Conservation (phyloP, 2,888 invertebrate genomes). For the Pristionchus fissidentatus region DNA sequence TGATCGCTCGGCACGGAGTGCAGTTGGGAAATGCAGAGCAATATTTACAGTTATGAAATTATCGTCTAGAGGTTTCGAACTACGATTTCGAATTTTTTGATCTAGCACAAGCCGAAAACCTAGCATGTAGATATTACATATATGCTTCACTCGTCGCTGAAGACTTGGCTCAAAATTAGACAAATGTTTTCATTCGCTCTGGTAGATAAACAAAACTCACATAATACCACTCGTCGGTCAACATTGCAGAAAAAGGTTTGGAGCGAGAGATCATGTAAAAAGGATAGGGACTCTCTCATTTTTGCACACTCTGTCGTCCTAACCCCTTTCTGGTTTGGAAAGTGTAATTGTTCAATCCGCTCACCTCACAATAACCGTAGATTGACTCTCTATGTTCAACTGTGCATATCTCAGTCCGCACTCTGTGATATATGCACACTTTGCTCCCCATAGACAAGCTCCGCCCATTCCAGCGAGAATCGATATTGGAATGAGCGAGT, state of each 20-base stretch:
- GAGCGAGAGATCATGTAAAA: no score
- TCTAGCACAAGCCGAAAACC: no score
- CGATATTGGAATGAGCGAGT: conserved; percentile 84
- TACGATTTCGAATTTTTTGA: no score
- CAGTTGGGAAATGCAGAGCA: no score
- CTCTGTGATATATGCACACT: conserved; percentile 95
- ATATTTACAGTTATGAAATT: no score
- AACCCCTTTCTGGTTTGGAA: neutral
- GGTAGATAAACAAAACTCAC: neutral
- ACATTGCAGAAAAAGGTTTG: no score
- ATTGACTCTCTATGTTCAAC: conserved; percentile 83
- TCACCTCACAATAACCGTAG: conserved; percentile 87
- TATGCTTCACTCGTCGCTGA: no score
- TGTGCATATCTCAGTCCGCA: conserved; percentile 92
- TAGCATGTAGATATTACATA: no score
- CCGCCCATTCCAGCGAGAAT: conserved; percentile 94
- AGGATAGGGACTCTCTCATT: no score
- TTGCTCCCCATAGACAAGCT: conserved; percentile 98
- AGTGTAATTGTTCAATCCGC: neutral
- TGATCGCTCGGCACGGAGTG: no score
- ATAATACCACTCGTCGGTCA: neutral
- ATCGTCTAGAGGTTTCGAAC: no score
- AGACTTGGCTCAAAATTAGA: no score
- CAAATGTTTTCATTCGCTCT: neutral
- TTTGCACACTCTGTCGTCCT: neutral